Evolutionary conservation across 2,113 vertebrate genomes (phyloP).

Genomic region (Trematocara zebra): DNA sequence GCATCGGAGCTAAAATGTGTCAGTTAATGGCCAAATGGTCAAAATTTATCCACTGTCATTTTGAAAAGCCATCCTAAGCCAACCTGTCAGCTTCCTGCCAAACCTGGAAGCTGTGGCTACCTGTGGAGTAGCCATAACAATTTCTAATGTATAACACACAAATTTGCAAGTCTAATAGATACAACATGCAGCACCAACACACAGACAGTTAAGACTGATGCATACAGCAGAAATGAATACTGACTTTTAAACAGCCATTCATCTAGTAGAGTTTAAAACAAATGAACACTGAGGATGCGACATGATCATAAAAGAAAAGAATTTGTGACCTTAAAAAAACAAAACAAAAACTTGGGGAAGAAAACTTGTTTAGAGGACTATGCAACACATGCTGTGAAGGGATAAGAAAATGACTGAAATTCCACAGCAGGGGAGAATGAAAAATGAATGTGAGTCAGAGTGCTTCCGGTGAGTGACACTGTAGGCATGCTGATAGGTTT

Average conservation of each 20-base stretch:
- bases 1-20: neutral
- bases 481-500: constrained; percentile 5
- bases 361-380: neutral
- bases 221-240: neutral
- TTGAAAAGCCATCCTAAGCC: neutral
- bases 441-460: neutral
- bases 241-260: neutral
- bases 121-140: neutral
- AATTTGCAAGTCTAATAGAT: neutral
- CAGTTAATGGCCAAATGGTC: neutral
- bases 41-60: neutral
- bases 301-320: neutral
- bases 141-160: neutral
- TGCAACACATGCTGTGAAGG: constrained; percentile 40
- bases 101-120: neutral
- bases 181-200: neutral
- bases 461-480: constrained; percentile 2
- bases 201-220: neutral
- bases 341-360: neutral
- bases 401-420: constrained; percentile 13
- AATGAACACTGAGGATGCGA: neutral
- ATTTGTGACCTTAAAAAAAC: neutral
- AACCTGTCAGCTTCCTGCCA: neutral
- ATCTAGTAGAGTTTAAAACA: neutral
- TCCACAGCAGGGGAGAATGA: constrained; percentile 1